phyloP scores from a whole-genome alignment of 2,797 vertebrate species.

The Sebastes nivosus region DNA sequence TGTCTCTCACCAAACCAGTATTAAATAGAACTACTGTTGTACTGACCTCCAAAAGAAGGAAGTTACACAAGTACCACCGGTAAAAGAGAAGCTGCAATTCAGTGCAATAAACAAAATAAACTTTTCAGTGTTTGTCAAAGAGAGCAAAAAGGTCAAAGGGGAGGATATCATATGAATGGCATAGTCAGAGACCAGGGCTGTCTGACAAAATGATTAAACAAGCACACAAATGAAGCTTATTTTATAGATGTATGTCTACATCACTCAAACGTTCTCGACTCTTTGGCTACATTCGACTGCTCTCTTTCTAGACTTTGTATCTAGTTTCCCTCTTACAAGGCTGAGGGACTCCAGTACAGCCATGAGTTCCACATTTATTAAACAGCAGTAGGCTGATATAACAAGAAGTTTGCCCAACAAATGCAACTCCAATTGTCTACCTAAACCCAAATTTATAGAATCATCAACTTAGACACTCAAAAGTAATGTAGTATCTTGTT shows the following conservation, averaged over 20 bases:
- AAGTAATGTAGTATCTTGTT: neutral
- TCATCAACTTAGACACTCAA: neutral
- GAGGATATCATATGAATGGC: neutral
- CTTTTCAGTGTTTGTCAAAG: conserved; percentile 20
- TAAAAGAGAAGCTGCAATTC: conserved; percentile 56
- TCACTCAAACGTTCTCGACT: neutral
- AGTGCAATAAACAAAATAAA: conserved; percentile 40
- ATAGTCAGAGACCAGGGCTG: neutral
- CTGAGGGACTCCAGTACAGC: neutral
- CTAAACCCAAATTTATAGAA: neutral
- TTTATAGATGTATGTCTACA: neutral
- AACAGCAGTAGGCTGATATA: neutral
- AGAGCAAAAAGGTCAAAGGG: conserved; percentile 11
- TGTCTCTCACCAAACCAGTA: conserved; percentile 21
- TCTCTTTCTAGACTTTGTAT: neutral
- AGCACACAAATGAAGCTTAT: neutral
- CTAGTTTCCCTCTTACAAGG: neutral
- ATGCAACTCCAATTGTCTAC: neutral
- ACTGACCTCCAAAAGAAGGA: conserved; percentile 59
- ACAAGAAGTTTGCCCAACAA: neutral
- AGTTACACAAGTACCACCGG: conserved; percentile 60
- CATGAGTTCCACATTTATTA: neutral
- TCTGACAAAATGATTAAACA: neutral
- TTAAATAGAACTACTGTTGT: conserved; percentile 60
- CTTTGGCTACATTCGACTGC: neutral